Conservation (phyloP, 2,888 invertebrate genomes). For the Hetaerina titia region DNA sequence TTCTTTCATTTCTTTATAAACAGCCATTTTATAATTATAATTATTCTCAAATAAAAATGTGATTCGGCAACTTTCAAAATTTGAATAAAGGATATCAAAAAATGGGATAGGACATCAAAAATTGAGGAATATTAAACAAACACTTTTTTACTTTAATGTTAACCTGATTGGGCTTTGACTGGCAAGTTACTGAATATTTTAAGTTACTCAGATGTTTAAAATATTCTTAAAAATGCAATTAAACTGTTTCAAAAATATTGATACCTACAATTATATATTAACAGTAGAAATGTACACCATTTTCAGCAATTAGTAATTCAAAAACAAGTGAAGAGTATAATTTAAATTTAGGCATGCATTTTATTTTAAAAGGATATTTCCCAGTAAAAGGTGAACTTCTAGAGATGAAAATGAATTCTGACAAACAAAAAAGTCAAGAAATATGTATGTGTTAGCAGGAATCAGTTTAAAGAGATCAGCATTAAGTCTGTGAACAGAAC, state of each 20-base stretch:
- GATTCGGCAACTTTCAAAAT: neutral
- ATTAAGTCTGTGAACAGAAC: conserved; percentile 12
- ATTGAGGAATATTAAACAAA: neutral
- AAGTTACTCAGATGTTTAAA: neutral
- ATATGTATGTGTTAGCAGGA: neutral
- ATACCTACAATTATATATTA: neutral
- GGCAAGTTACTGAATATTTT: neutral
- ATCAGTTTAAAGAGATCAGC: neutral
- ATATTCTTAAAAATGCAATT: neutral
- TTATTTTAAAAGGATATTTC: neutral
- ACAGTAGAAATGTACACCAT: neutral
- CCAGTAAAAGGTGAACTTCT: neutral
- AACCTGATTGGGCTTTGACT: neutral
- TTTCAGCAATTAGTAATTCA: neutral
- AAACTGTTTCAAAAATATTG: neutral
- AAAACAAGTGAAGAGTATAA: neutral
- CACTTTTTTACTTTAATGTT: neutral
- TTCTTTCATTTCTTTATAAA: neutral
- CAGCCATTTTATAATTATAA: neutral
- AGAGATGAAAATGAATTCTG: neutral
- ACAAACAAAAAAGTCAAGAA: neutral
- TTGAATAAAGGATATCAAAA: neutral
- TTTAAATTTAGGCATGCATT: neutral
- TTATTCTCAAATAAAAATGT: neutral
- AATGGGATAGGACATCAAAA: neutral